A percentile compares a stretch with the other conserved stretches of the same genome.
These are phyloP conservation scores for Ianthella basta DNA, from an alignment of 37 sponge, comb jelly and placozoan species.

Conservation along the genomic window DNA sequence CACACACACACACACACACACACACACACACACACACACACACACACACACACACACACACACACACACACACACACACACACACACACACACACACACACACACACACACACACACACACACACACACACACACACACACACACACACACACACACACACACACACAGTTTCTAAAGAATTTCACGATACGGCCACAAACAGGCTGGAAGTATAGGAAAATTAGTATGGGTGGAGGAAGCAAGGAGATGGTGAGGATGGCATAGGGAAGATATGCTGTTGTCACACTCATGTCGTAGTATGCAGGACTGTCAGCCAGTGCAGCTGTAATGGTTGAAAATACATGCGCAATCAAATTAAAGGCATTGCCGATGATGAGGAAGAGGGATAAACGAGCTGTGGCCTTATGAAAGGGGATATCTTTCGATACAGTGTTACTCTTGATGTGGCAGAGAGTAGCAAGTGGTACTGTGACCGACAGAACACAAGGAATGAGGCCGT, in stretches of 20 bases:
- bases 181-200: too few relatives aligned
- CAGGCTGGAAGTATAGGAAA: background rate
- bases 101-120: slow-evolving; percentile 36
- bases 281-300: background rate
- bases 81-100: slow-evolving; percentile 34
- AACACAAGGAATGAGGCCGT: background rate
- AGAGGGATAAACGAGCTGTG: background rate
- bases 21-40: slow-evolving; percentile 7
- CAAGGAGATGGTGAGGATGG: background rate
- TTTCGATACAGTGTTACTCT: background rate
- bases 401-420: background rate
- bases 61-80: slow-evolving; percentile 25
- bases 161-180: background rate
- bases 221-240: background rate
- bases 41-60: slow-evolving; percentile 28
- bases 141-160: slow-evolving; percentile 19
- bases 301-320: background rate
- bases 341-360: background rate
- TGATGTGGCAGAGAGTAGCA: background rate
- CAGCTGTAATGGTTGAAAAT: background rate
- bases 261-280: background rate
- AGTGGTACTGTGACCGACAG: background rate
- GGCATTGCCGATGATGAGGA: background rate
- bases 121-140: slow-evolving; percentile 25
- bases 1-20: slow-evolving; percentile 32